Evolutionary conservation across 2,113 vertebrate species (phyloP).

Genomic region (Notarius quadriscutis): DNA sequence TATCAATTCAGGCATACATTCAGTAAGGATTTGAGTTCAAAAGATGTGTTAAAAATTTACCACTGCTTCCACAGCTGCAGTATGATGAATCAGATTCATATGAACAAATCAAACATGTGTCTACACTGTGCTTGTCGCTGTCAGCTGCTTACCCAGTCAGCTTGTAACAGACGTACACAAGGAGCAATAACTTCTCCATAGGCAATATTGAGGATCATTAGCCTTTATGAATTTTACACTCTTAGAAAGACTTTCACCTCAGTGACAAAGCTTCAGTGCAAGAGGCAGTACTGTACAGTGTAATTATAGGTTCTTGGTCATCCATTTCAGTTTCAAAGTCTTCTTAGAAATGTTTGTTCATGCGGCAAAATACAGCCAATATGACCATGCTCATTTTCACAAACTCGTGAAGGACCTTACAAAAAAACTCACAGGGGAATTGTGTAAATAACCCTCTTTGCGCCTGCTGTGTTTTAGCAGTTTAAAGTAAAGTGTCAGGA

Average conservation of each 20-base stretch:
- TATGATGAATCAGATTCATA: constrained; percentile 24
- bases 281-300: background rate
- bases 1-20: background rate
- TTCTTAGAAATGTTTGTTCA: background rate
- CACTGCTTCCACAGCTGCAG: background rate
- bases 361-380: background rate
- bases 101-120: background rate
- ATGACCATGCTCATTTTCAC: background rate
- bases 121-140: background rate
- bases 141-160: background rate
- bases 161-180: background rate
- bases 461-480: constrained; percentile 1
- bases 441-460: constrained; percentile 3
- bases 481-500: background rate
- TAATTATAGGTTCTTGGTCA: background rate
- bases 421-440: background rate
- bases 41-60: background rate
- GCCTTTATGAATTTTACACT: constrained; percentile 7
- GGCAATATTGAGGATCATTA: constrained; percentile 8
- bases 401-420: background rate
- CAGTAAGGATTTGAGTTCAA: background rate
- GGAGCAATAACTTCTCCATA: constrained; percentile 17
- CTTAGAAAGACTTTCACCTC: constrained; percentile 8
- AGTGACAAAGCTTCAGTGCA: background rate
- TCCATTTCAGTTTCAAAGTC: background rate